A percentile compares a stretch with the other conserved stretches of the same genome.
Conservation (phyloP, 2,888 invertebrate genomes). For the Nomada hirtipes region DNA sequence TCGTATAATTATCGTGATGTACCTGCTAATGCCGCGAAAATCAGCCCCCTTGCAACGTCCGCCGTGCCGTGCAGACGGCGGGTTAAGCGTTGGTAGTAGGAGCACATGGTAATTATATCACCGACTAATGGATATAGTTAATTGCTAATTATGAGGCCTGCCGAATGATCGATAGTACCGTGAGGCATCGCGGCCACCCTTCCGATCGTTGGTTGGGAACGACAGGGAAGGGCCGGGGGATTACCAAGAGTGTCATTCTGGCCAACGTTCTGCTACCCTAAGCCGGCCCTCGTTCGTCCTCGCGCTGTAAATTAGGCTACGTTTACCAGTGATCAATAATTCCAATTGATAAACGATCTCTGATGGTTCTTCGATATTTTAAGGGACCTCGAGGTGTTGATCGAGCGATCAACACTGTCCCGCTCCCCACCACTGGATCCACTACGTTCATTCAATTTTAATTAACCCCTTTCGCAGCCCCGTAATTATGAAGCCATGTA, state of each 20-base stretch:
- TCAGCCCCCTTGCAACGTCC: constrained; percentile 73
- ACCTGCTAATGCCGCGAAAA: constrained; percentile 79
- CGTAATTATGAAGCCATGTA: too few species aligned
- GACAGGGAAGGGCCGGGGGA: constrained; percentile 66
- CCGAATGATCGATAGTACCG: constrained; percentile 83
- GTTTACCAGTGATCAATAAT: constrained; percentile 78
- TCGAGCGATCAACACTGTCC: background rate
- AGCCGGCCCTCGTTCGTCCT: constrained; percentile 55
- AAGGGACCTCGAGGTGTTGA: constrained; percentile 7
- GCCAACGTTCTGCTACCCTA: constrained; percentile 64
- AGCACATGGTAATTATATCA: constrained; percentile 84
- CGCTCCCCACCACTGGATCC: too few species aligned
- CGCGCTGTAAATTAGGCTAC: constrained; percentile 70
- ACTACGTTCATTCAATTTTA: background rate
- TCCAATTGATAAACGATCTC: constrained; percentile 75
- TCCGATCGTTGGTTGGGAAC: constrained; percentile 69
- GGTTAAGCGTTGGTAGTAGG: constrained; percentile 78
- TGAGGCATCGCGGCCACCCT: constrained; percentile 76
- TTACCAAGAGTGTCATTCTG: constrained; percentile 81
- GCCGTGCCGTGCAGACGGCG: constrained; percentile 74
- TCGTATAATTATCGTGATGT: constrained; percentile 82
- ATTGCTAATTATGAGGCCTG: constrained; percentile 84
- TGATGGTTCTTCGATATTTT: constrained; percentile 27
- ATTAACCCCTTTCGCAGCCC: too few species aligned
- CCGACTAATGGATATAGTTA: constrained; percentile 84